A percentile compares a stretch with the other conserved stretches of the same genome.
These are phyloP conservation scores for Garrulus glandarius DNA, from an alignment of 2,797 vertebrate genomes.

Conservation along the genomic window DNA sequence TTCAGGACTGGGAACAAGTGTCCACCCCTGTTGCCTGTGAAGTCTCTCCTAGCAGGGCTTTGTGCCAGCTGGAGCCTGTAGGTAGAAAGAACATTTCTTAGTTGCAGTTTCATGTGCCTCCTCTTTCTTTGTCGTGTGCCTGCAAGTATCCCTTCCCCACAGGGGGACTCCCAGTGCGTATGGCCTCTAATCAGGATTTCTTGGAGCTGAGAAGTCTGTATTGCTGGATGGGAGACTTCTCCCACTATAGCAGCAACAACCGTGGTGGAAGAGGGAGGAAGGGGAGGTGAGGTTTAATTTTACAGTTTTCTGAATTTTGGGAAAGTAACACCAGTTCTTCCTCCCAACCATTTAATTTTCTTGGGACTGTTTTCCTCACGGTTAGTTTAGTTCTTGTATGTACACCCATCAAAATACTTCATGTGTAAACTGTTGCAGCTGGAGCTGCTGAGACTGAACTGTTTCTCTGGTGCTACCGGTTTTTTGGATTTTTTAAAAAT, in stretches of 20 bases:
- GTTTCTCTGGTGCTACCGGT: not conserved
- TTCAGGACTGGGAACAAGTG: not conserved
- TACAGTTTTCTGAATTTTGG: not conserved
- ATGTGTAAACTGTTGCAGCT: not conserved
- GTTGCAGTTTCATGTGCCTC: not conserved
- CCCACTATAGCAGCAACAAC: rapidly evolving
- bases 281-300: not conserved
- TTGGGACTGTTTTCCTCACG: not conserved
- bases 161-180: not conserved
- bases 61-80: not conserved
- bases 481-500: not conserved
- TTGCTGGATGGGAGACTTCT: not conserved
- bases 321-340: not conserved
- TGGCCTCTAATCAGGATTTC: not conserved
- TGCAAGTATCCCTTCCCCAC: not conserved
- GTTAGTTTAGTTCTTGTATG: not conserved
- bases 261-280: not conserved
- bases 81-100: not conserved
- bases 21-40: not conserved
- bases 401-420: not conserved
- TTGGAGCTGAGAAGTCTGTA: not conserved
- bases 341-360: not conserved
- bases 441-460: not conserved
- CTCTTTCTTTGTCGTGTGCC: rapidly evolving
- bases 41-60: not conserved